These are phyloP conservation scores for Vanessa tameamea DNA, from an alignment of 1,140 invertebrate species.

Conservation along the genomic window DNA sequence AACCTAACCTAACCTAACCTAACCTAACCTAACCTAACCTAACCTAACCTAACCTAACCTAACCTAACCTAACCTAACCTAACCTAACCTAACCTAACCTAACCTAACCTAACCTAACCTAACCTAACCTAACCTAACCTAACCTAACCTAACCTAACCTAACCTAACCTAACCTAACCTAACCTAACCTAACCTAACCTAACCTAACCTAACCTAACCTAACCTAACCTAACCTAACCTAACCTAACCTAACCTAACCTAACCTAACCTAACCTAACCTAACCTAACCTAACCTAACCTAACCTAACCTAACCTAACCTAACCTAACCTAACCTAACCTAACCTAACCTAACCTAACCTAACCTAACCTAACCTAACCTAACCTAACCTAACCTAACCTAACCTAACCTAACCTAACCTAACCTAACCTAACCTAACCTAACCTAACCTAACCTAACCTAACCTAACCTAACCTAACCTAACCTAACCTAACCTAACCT, in stretches of 20 bases:
- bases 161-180: no score
- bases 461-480: constrained; percentile 16
- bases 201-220: no score
- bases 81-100: no score
- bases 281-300: constrained; percentile 21
- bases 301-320: constrained; percentile 21
- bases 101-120: no score
- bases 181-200: no score
- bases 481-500: constrained; percentile 22
- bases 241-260: constrained; percentile 22
- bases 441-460: constrained; percentile 18
- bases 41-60: no score
- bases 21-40: background rate
- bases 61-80: background rate
- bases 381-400: constrained; percentile 19
- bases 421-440: constrained; percentile 8
- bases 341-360: constrained; percentile 3
- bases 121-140: no score
- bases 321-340: background rate
- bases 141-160: no score
- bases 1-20: constrained; percentile 29
- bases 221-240: constrained; percentile 16
- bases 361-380: constrained; percentile 10
- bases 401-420: constrained; percentile 12
- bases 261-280: constrained; percentile 22